Conservation (phyloP, 2,888 invertebrate genomes). For the Antheraea yamamai region DNA sequence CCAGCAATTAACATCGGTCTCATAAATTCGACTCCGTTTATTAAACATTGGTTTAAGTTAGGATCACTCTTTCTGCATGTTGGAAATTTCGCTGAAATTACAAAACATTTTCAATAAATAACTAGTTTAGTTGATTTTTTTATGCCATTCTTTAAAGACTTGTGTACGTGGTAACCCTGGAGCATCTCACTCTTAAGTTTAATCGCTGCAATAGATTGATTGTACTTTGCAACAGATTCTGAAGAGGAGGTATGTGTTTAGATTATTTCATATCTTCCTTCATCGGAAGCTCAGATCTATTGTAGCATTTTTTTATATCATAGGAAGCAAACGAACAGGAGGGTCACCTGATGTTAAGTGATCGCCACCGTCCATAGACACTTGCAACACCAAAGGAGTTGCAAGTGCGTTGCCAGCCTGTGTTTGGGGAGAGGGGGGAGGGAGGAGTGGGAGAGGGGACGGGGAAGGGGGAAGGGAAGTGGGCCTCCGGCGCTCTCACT, state of each 20-base stretch:
- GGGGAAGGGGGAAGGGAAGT: too few species aligned
- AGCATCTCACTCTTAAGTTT: neutral
- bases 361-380: too few species aligned
- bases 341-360: too few species aligned
- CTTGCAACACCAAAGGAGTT: too few species aligned
- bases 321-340: too few species aligned
- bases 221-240: too few species aligned
- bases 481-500: too few species aligned
- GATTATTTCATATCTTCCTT: neutral
- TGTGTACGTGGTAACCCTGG: neutral
- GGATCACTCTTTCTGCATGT: conserved; percentile 2
- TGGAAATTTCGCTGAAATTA: neutral
- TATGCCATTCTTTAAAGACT: neutral
- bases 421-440: too few species aligned
- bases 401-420: too few species aligned
- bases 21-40: neutral
- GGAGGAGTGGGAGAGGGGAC: too few species aligned
- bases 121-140: neutral
- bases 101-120: neutral
- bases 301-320: too few species aligned
- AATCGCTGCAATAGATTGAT: neutral
- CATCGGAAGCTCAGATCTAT: neutral
- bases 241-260: neutral
- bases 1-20: neutral
- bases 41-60: neutral